phyloP scores from a whole-genome alignment of 2,888 invertebrate genomes.

The Stenolophus ochropezus region DNA sequence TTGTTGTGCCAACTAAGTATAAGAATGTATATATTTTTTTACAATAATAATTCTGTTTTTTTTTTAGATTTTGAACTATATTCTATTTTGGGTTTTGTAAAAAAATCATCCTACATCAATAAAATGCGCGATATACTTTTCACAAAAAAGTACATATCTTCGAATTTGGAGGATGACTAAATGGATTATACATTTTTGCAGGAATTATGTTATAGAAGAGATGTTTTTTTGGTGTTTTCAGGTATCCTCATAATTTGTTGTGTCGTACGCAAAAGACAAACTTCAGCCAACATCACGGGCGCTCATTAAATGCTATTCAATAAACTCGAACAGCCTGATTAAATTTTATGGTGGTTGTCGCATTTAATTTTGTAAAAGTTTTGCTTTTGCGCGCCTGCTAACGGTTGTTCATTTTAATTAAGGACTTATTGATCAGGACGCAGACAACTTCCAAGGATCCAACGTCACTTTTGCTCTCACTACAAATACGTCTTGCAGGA shows the following conservation, averaged over 20 bases:
- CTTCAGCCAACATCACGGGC: constrained; percentile 30
- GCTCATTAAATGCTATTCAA: constrained; percentile 67
- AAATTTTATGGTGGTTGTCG: constrained; percentile 61
- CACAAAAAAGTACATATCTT: too few species aligned
- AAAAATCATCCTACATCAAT: too few species aligned
- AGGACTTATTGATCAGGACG: constrained; percentile 53
- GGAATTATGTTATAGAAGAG: too few species aligned
- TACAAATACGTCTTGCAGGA: not conserved
- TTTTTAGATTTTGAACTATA: too few species aligned
- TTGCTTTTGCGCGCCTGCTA: constrained; percentile 21
- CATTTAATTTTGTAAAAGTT: constrained; percentile 57
- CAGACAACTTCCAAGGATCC: not conserved
- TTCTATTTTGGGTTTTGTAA: too few species aligned
- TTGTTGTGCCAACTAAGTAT: too few species aligned
- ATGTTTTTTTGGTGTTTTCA: not conserved
- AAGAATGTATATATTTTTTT: too few species aligned
- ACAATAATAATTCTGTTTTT: too few species aligned
- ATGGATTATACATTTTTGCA: too few species aligned
- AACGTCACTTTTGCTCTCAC: not conserved
- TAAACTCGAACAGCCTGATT: constrained; percentile 64
- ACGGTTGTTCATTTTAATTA: constrained; percentile 52
- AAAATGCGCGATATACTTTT: too few species aligned
- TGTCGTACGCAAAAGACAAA: constrained; percentile 19
- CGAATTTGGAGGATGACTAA: too few species aligned
- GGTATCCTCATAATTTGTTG: constrained; percentile 5